Evolutionary conservation across 2,888 invertebrate genomes (phyloP).

Genomic region (Chrysopilus asiliformis): DNA sequence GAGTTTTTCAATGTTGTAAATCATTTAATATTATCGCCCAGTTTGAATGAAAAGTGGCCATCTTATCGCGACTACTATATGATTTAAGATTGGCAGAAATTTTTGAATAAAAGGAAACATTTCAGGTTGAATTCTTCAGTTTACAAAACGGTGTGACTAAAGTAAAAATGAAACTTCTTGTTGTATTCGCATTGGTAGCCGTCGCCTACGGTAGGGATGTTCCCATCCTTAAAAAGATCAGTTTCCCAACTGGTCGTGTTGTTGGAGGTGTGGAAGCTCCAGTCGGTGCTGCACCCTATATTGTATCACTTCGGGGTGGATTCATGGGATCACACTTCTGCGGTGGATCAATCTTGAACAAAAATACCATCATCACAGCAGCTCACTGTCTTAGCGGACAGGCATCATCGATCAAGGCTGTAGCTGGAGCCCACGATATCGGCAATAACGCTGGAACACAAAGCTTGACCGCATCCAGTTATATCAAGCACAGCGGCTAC

Average conservation of each 20-base stretch:
- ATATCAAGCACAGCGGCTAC: constrained; percentile 26
- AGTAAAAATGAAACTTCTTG: no score
- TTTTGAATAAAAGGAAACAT: no score
- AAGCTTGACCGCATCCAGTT: constrained; percentile 22
- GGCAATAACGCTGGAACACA: constrained; percentile 21
- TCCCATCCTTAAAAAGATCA: no score
- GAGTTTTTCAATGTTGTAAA: no score
- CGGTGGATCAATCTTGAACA: constrained; percentile 35
- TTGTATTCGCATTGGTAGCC: no score
- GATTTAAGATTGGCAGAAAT: no score
- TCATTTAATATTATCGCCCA: no score
- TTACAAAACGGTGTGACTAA: no score
- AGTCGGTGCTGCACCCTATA: constrained; percentile 4
- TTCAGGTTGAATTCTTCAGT: no score
- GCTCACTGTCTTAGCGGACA: constrained; percentile 25
- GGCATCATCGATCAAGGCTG: constrained; percentile 9
- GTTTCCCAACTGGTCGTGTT: constrained; percentile 8
- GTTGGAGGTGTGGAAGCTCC: constrained; percentile 11
- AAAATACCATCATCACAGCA: constrained; percentile 34
- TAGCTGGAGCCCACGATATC: constrained; percentile 36
- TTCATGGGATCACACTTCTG: constrained; percentile 31
- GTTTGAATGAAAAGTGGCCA: no score
- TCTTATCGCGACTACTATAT: no score
- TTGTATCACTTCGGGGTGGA: constrained; percentile 2
- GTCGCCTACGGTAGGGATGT: no score